phyloP scores from a whole-genome alignment of 2,888 invertebrate genomes.

The Rutpela maculata region DNA sequence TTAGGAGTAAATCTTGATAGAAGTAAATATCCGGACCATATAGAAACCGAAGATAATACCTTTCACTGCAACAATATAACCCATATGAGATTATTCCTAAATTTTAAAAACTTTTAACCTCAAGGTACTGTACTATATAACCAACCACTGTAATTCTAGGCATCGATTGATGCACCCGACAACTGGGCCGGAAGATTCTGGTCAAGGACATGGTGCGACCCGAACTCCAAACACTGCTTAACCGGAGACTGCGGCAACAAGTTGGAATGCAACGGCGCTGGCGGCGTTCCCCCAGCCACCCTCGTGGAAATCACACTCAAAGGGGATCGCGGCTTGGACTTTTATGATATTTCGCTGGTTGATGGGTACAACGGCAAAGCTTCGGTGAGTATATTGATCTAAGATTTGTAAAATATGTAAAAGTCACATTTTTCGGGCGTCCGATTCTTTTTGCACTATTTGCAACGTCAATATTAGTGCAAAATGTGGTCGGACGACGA shows the following conservation, averaged over 20 bases:
- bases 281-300: slow-evolving; percentile 71
- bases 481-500: too few species aligned
- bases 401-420: too few species aligned
- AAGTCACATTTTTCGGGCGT: too few species aligned
- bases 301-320: slow-evolving; percentile 73
- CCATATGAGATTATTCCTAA: too few species aligned
- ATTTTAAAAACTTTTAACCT: too few species aligned
- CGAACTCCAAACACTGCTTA: slow-evolving; percentile 62
- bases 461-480: too few species aligned
- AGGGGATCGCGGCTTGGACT: slow-evolving; percentile 70
- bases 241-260: slow-evolving; percentile 72
- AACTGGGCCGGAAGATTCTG: slow-evolving; percentile 56
- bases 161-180: slow-evolving; percentile 45
- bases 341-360: slow-evolving; percentile 74
- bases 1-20: too few species aligned
- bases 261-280: slow-evolving; percentile 72
- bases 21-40: too few species aligned
- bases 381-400: slow-evolving; percentile 56
- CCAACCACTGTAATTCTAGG: not conserved
- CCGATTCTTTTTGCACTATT: too few species aligned
- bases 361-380: slow-evolving; percentile 74
- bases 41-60: too few species aligned
- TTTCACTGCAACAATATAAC: too few species aligned
- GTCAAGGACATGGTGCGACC: slow-evolving; percentile 72
- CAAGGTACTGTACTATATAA: too few species aligned